Evolutionary conservation across 2,888 invertebrate genomes (phyloP), one percentile per base, ranked within the genome.

Genomic region (Drosophila anomalata): DNA sequence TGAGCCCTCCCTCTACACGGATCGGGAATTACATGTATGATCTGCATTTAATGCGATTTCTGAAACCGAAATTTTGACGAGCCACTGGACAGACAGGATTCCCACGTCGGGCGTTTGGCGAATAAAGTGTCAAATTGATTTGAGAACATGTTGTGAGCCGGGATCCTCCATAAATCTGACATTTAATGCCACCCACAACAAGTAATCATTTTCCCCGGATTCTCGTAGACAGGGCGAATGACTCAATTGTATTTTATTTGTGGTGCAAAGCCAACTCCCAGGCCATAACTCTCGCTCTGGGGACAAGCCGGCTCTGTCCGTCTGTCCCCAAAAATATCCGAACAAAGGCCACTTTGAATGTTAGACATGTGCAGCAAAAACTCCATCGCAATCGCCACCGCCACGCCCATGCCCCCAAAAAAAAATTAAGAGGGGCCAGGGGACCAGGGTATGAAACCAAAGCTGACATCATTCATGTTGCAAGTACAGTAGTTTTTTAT

Each of bases 111-210:
- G 51, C 60, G 51, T 46, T 59, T 66, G 71, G 33, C 79, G 62
- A 87, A 81, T 82, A 88, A 82, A 82, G 78, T 84, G 71, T 52
- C 67, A 69, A 86, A 86, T 83, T 82, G 83, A 82, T 88, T 79
- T 88, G 73, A 57, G 67, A 62, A 77, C 70, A 71, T 46, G 63
- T 74, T 75, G 69, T 56, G 73, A 62, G 59, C 31, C 31, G 14
- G 29, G 53, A 36, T 65, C 68, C 71, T 63, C 65, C 74, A 89
- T 89, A 89, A 87, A 89, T 89, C 78, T 87, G 85, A 87, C 79
- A 83, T 88, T 80, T 89, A 89, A 88, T 83, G 87, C 88, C 80
- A 71, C 87, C 80, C 77, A 88, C 71, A 62, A 75, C 52, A 62
- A 67, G 75, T 57, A 65, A 76, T 62, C 81, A 68, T 67, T 76